Evolutionary conservation across 2,797 vertebrate genomes (phyloP).

Genomic region (Pseudochirops cupreus): DNA sequence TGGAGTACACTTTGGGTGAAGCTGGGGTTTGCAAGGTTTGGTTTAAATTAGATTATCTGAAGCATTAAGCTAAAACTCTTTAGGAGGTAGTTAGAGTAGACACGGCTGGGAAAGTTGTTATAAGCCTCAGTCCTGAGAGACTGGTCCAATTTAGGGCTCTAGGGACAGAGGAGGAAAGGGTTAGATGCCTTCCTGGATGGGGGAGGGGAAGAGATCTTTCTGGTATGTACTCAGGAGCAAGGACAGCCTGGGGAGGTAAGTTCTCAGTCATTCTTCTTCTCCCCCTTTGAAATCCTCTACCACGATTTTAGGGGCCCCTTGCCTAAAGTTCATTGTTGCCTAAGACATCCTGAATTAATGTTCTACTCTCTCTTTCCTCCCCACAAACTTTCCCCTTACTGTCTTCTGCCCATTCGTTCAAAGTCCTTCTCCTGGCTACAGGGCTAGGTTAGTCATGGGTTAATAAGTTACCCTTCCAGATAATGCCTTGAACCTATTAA

Average conservation of each 20-base stretch:
- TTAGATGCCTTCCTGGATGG: background rate
- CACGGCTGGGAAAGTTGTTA: background rate
- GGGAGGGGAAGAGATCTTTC: background rate
- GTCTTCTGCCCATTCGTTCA: background rate
- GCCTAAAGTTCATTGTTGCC: background rate
- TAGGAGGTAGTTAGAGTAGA: background rate
- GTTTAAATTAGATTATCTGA: background rate
- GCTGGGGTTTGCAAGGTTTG: slow-evolving; percentile 26
- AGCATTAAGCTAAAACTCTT: background rate
- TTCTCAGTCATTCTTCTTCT: background rate
- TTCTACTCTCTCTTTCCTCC: background rate
- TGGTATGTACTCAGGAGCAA: background rate
- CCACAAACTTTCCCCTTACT: background rate
- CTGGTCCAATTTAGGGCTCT: background rate
- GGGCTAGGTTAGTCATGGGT: background rate
- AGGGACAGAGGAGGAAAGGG: background rate
- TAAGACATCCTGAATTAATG: background rate
- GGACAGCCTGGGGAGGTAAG: background rate
- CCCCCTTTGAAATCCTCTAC: background rate
- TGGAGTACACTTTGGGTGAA: background rate
- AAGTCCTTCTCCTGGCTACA: background rate
- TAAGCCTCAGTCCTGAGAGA: background rate
- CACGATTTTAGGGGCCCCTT: background rate
- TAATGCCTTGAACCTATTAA: background rate
- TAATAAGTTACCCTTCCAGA: background rate